Conservation (phyloP, 2,888 invertebrate genomes). For the Drosophila phalerata region DNA sequence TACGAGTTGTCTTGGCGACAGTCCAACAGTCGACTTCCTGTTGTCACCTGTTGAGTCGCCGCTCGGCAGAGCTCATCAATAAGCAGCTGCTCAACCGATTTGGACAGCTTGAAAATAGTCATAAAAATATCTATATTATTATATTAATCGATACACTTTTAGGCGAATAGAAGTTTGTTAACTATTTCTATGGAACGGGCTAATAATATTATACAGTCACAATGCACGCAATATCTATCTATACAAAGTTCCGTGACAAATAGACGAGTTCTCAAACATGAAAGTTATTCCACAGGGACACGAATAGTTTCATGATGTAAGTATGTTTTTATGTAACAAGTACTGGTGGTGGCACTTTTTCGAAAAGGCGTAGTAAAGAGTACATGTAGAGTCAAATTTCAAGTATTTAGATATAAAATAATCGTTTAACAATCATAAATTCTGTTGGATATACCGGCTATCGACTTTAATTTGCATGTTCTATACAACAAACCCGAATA, state of each 20-base stretch:
- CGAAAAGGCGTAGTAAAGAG: not conserved
- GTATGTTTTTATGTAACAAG: not conserved
- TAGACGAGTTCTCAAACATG: not conserved
- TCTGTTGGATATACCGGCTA: not conserved
- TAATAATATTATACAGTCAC: not conserved
- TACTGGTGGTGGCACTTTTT: not conserved
- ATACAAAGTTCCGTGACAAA: not conserved
- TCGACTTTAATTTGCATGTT: not conserved
- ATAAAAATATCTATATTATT: conserved; percentile 8
- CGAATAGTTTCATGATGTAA: not conserved
- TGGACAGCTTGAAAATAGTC: conserved; percentile 28
- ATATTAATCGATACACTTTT: conserved; percentile 3
- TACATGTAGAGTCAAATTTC: not conserved
- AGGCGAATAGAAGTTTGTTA: conserved; percentile 1
- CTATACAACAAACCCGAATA: not conserved
- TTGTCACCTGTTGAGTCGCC: conserved; percentile 33
- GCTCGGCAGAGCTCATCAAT: conserved; percentile 77
- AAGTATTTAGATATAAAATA: not conserved
- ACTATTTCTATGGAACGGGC: not conserved
- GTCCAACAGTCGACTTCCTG: conserved; percentile 34
- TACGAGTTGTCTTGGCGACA: conserved; percentile 53
- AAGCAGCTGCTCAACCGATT: conserved; percentile 67
- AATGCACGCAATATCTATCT: conserved; percentile 1
- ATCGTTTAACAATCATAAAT: not conserved
- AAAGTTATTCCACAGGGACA: conserved; percentile 8